Evolutionary conservation across 2,113 vertebrate genomes (phyloP).

Genomic region (Sinocyclocheilus anshuiensis): DNA sequence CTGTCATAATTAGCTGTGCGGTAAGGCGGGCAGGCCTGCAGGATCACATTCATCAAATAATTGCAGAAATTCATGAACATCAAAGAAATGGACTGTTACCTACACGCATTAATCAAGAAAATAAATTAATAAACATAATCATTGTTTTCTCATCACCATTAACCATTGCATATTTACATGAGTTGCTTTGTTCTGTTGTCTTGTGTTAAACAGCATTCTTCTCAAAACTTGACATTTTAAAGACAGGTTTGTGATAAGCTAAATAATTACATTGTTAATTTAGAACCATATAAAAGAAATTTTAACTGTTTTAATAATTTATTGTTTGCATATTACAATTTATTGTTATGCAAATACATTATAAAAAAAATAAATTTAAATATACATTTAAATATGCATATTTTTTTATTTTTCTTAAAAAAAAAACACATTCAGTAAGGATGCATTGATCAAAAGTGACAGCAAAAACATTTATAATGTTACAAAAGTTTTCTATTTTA

Average conservation of each 20-base stretch:
- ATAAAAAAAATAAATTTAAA: too few relatives aligned
- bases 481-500: neutral
- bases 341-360: too few relatives aligned
- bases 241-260: too few relatives aligned
- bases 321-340: too few relatives aligned
- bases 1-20: conserved; percentile 51
- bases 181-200: neutral
- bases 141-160: neutral
- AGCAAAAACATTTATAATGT: neutral
- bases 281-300: too few relatives aligned
- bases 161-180: neutral
- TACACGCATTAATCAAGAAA: conserved; percentile 23
- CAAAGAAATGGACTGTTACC: conserved; percentile 1
- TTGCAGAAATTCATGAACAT: conserved; percentile 42
- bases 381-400: too few relatives aligned
- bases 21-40: conserved; percentile 26
- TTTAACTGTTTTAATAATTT: neutral
- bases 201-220: neutral
- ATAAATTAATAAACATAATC: neutral
- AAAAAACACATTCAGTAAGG: too few relatives aligned
- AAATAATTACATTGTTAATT: too few relatives aligned
- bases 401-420: too few relatives aligned
- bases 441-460: neutral
- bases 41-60: conserved; percentile 57
- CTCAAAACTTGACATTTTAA: neutral